phyloP scores from a whole-genome alignment of 2,888 invertebrate genomes.

The Ferrisia virgata region DNA sequence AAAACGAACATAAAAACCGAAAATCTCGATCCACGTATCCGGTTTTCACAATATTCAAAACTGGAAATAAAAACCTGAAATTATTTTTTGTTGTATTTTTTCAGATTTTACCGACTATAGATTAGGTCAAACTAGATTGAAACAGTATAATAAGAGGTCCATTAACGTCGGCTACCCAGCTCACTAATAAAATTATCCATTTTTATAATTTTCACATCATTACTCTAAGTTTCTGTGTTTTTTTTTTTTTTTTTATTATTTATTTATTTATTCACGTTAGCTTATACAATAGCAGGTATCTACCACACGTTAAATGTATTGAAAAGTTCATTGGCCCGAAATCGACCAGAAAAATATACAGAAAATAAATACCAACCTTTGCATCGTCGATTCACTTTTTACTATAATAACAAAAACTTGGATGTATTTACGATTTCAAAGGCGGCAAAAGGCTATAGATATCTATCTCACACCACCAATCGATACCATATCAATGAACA shows the following conservation, averaged over 20 bases:
- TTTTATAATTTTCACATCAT: conserved; percentile 24
- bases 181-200: conserved; percentile 9
- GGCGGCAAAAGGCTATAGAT: not conserved
- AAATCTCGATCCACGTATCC: not conserved
- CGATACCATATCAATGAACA: not conserved
- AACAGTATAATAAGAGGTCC: conserved; percentile 14
- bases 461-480: not conserved
- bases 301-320: not conserved
- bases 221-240: not conserved
- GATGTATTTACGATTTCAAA: not conserved
- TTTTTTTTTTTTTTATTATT: not conserved
- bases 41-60: conserved; percentile 29
- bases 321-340: not conserved
- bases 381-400: not conserved
- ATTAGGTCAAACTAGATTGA: conserved; percentile 16
- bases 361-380: not conserved
- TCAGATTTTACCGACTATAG: conserved; percentile 13
- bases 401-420: not conserved
- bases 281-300: not conserved
- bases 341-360: not conserved
- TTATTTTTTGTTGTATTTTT: conserved; percentile 28
- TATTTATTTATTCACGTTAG: not conserved
- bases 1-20: not conserved
- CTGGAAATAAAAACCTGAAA: conserved; percentile 23
- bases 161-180: not conserved